Evolutionary conservation across 2,113 vertebrate species (phyloP), one percentile per base, ranked within the genome.

Genomic region (Syngnathoides biaculeatus): DNA sequence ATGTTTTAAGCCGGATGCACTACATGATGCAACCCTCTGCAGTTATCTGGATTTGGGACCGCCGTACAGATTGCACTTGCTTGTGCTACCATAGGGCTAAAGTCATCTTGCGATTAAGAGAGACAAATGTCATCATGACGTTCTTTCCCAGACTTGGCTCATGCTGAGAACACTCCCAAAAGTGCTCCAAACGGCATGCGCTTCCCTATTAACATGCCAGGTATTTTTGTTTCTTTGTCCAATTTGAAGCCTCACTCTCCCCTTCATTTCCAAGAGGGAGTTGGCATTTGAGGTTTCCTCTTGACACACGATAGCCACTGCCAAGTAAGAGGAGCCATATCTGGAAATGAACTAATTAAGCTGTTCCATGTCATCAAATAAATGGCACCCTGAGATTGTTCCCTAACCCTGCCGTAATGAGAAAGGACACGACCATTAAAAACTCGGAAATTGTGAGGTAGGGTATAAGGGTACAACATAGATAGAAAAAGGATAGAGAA

Each of bases 261-360:
- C 53, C 9, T 7, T 5, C 14, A 14, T 56, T 59, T 84, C 70
- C 79, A 74, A 79, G 75, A 79, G 75, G 69, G 78, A 78, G 67
- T 39, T 87, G 85, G 79, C 82, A 88, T 87, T 87, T 80, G 79
- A 75, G 68, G 76, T 73, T 72, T 87, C 84, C 60, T 13, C n/a
- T 68, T 66, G 87, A 85, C 81, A 74, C 81, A 65, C 71, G 73
- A 64, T 80, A 86, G 81, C 84, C 68, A 79, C 70, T 68, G 84
- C 75, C 79, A 78, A 70, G 80, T 68, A 80, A 82, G 80, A 81
- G 75, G 72, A 80, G 75, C 76, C 81, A 84, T 85, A 81, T 86
- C 84, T 72, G 72, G 72, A 79, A 83, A 89, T 81, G 68, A 90
- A 87, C 86, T 90, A 86, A 91, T 92, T 90, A 91, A 79, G 83